These are phyloP conservation scores for Nemotelus pantherinus DNA, from an alignment of 2,888 invertebrate species.

Conservation along the genomic window DNA sequence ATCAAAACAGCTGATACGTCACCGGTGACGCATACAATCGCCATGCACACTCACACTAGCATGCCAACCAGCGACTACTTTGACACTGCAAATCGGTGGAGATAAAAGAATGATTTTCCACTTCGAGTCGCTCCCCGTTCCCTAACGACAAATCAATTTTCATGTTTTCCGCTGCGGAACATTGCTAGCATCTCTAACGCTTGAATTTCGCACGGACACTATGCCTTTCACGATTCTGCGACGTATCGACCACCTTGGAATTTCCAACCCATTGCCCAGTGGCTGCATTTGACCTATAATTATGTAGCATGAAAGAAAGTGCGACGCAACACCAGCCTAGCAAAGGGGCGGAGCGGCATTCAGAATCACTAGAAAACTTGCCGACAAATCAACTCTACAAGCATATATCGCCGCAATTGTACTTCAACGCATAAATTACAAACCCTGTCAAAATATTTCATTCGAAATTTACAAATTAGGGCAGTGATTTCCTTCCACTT, in stretches of 20 bases:
- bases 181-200: too few relatives aligned
- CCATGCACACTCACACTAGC: slow-evolving; percentile 39
- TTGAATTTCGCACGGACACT: neutral
- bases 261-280: slow-evolving; percentile 14
- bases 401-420: too few relatives aligned
- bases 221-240: neutral
- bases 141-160: slow-evolving; percentile 37
- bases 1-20: slow-evolving; percentile 54
- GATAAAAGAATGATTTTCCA: slow-evolving; percentile 40
- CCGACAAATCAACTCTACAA: too few relatives aligned
- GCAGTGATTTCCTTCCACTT: slow-evolving; percentile 3
- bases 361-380: neutral
- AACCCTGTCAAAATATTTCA: neutral
- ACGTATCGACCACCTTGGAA: slow-evolving; percentile 17
- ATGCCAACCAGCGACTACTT: slow-evolving; percentile 19
- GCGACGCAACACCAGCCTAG: slow-evolving; percentile 38
- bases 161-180: slow-evolving; percentile 28
- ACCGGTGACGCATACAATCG: slow-evolving; percentile 54
- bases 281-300: slow-evolving; percentile 26
- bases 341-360: slow-evolving; percentile 31
- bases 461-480: slow-evolving; percentile 16
- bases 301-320: slow-evolving; percentile 34
- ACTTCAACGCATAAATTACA: too few relatives aligned
- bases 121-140: slow-evolving; percentile 27
- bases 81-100: slow-evolving; percentile 23